Evolutionary conservation across 92 coral and sea anemone species (phyloP).

Genomic region (Heteractis magnifica): DNA sequence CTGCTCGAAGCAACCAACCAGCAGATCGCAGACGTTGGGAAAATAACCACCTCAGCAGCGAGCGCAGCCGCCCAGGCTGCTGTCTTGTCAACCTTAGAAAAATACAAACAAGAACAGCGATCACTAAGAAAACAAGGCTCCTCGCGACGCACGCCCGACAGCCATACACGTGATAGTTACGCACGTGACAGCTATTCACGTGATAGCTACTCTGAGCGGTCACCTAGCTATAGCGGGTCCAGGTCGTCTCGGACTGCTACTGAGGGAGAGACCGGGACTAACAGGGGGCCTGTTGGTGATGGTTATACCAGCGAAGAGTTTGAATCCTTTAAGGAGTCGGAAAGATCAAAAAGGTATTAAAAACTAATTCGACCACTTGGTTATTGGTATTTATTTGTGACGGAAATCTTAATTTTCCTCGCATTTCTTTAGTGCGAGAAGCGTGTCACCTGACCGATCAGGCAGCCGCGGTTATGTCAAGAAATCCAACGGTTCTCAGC

Average conservation of each 20-base stretch:
- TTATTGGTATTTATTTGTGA: not conserved
- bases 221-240: constrained; percentile 65
- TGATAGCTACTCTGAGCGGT: constrained; percentile 28
- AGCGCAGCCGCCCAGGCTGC: constrained; percentile 91
- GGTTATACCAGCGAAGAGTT: constrained; percentile 85
- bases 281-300: constrained; percentile 50
- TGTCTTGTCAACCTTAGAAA: constrained; percentile 67
- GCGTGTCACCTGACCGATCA: not conserved
- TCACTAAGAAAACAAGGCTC: constrained; percentile 35
- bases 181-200: constrained; percentile 40
- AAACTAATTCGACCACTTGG: not conserved
- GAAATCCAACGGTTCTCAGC: not conserved
- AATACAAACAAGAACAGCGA: constrained; percentile 59
- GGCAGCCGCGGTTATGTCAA: constrained; percentile 2
- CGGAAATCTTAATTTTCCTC: not conserved
- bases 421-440: not conserved
- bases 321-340: constrained; percentile 68
- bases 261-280: constrained; percentile 52
- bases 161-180: constrained; percentile 43
- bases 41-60: constrained; percentile 73
- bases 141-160: constrained; percentile 42
- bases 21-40: constrained; percentile 60
- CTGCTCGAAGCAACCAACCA: constrained; percentile 72
- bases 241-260: constrained; percentile 60
- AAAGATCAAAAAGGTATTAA: constrained; percentile 51